Percentiles rank a stretch among this genome's conserved stretches.
These are phyloP conservation scores for Agrilus cyanescens DNA, from an alignment of 2,888 invertebrate genomes.

Conservation along the genomic window DNA sequence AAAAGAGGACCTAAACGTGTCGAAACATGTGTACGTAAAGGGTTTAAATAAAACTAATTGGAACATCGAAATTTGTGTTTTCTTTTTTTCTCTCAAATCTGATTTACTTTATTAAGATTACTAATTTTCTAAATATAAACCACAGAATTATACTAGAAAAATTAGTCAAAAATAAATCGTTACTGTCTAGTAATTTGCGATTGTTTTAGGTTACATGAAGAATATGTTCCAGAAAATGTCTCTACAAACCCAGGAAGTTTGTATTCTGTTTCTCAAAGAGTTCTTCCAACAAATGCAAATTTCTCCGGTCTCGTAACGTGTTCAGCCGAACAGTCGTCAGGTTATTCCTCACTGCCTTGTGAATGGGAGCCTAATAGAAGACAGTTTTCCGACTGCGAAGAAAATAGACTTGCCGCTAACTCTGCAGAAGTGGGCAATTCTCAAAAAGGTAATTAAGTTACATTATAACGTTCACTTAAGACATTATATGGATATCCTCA, in stretches of 20 bases:
- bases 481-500: no score
- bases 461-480: no score
- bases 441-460: no score
- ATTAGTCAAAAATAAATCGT: neutral
- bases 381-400: neutral
- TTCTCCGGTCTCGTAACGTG: constrained; percentile 22
- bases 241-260: constrained; percentile 28
- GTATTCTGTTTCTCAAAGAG: constrained; percentile 48
- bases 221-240: constrained; percentile 26
- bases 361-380: constrained; percentile 19
- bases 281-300: constrained; percentile 38
- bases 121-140: no score
- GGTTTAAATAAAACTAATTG: no score
- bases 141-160: no score
- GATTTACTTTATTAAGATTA: no score
- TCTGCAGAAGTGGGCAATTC: no score
- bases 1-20: no score
- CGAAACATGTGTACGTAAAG: no score
- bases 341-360: constrained; percentile 13
- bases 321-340: constrained; percentile 19
- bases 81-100: no score
- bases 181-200: constrained; percentile 3
- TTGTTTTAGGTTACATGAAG: constrained; percentile 21
- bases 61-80: no score
- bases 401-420: neutral